These are phyloP conservation scores for Erannis defoliaria DNA, from an alignment of 2,888 invertebrate species.

Conservation along the genomic window DNA sequence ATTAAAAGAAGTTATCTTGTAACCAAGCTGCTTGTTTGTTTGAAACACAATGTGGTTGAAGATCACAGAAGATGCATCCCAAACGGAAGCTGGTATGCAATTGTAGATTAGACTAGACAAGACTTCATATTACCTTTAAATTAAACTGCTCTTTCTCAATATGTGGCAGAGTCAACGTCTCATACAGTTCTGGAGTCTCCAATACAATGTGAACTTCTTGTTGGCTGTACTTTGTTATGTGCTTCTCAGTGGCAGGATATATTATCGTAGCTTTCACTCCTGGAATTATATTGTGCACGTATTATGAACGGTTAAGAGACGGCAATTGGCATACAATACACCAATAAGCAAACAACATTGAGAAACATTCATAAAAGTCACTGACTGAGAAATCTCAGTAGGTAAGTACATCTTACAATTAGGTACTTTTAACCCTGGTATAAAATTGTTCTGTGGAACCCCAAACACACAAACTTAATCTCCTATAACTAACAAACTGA, in stretches of 20 bases:
- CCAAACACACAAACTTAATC: neutral
- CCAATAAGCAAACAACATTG: no score
- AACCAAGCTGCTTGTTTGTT: no score
- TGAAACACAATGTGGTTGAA: no score
- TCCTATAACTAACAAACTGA: neutral
- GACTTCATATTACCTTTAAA: conserved; percentile 88
- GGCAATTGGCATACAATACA: no score
- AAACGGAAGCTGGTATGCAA: no score
- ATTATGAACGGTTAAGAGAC: neutral
- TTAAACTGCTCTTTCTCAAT: conserved; percentile 91
- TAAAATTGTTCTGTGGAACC: no score
- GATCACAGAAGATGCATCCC: no score
- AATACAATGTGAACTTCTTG: conserved; percentile 91
- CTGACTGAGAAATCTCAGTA: no score
- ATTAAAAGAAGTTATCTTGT: no score
- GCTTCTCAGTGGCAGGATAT: conserved; percentile 97
- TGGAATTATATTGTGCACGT: conserved; percentile 67
- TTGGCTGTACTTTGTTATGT: conserved; percentile 94
- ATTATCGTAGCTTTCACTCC: conserved; percentile 96
- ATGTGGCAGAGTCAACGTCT: conserved; percentile 92
- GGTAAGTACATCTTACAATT: no score
- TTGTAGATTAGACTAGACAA: neutral
- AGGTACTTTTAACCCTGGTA: no score
- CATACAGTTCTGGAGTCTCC: conserved; percentile 95
- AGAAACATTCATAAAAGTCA: no score